Evolutionary conservation across 2,113 vertebrate species (phyloP).

Genomic region (Candoia aspera): DNA sequence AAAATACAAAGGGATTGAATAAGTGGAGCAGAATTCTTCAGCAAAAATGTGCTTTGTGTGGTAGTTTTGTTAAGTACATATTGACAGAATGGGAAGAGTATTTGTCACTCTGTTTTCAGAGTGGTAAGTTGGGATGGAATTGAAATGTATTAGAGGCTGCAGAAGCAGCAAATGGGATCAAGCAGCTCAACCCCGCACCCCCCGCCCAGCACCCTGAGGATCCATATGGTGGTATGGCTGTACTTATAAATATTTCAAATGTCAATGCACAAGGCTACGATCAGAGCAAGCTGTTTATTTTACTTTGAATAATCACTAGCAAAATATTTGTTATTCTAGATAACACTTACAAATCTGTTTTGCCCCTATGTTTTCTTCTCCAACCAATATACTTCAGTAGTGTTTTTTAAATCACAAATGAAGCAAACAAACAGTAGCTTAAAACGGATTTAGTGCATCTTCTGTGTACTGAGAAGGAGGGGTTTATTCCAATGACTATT

Average conservation of each 20-base stretch:
- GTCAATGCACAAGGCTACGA: constrained; percentile 66
- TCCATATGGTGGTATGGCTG: constrained; percentile 67
- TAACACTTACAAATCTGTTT: constrained; percentile 65
- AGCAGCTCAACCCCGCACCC: constrained; percentile 51
- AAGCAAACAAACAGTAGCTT: background rate
- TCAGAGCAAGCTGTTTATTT: constrained; percentile 71
- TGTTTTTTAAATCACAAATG: too few relatives aligned
- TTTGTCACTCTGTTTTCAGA: background rate
- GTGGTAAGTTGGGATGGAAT: background rate
- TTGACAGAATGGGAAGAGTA: constrained; percentile 3
- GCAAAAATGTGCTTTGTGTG: background rate
- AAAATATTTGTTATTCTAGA: constrained; percentile 70
- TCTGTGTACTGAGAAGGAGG: background rate
- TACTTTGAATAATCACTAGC: constrained; percentile 69
- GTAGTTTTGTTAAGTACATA: constrained; percentile 16
- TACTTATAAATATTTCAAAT: constrained; percentile 79
- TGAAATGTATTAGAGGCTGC: constrained; percentile 31
- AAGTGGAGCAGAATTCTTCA: background rate
- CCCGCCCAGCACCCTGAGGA: constrained; percentile 50
- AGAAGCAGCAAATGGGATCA: constrained; percentile 38
- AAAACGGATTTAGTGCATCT: background rate
- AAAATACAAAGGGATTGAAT: accelerated
- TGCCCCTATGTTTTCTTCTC: constrained; percentile 49
- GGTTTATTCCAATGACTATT: background rate
- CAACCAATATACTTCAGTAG: constrained; percentile 57